These are phyloP conservation scores for Sinella curviseta DNA, from an alignment of 1,140 invertebrate species.

Conservation along the genomic window DNA sequence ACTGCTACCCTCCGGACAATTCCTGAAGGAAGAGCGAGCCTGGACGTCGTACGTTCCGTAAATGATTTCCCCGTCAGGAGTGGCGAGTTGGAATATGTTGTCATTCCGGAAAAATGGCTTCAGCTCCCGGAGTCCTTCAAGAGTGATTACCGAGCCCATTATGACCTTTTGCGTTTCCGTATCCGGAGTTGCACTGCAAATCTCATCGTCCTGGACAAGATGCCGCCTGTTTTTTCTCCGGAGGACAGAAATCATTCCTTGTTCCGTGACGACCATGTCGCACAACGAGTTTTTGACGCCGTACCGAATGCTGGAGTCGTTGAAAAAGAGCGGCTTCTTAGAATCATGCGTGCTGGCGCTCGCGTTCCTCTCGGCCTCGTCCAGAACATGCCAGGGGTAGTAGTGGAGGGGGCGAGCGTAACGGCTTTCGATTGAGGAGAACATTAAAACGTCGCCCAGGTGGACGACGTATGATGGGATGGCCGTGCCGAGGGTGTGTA, in stretches of 20 bases:
- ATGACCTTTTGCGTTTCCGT: conserved; percentile 3
- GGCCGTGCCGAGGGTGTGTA: not conserved
- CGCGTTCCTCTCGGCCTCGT: not conserved
- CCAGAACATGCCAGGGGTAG: not conserved
- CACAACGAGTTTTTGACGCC: not conserved
- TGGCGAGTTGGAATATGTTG: conserved; percentile 35
- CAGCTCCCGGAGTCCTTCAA: conserved; percentile 32
- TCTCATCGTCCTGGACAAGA: not conserved
- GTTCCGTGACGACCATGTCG: conserved; percentile 5
- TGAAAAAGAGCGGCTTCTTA: not conserved
- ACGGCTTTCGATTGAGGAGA: not conserved
- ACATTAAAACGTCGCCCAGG: not conserved
- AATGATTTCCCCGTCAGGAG: conserved; percentile 43
- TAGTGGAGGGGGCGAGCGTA: not conserved
- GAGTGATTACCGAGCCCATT: conserved; percentile 27
- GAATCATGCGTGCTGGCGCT: not conserved
- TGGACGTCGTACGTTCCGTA: conserved; percentile 31
- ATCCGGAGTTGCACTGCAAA: not conserved
- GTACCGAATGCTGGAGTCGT: not conserved
- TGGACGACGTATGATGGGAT: conserved; percentile 6
- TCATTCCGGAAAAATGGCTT: conserved; percentile 23
- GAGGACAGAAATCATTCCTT: conserved; percentile 18
- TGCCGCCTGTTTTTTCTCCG: not conserved
- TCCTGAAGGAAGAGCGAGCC: not conserved
- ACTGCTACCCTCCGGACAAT: not conserved